phyloP scores from a whole-genome alignment of 2,797 vertebrate genomes.

The Myotis daubentonii region DNA sequence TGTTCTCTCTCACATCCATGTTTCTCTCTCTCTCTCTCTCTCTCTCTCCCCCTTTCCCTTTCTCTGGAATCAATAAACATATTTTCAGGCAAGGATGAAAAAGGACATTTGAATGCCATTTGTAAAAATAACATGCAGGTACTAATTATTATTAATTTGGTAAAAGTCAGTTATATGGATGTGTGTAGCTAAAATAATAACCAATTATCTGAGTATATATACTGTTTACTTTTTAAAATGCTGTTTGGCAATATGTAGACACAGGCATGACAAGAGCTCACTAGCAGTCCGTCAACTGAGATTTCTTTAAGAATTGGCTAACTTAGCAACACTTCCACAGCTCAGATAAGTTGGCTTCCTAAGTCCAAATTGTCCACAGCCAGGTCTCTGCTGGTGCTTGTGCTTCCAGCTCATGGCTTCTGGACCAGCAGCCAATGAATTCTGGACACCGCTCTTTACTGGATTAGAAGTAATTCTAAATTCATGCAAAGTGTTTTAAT shows the following conservation, averaged over 20 bases:
- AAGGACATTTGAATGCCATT: neutral
- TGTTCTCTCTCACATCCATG: neutral
- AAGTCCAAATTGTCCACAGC: neutral
- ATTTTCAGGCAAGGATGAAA: neutral
- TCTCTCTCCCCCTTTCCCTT: neutral
- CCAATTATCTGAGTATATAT: neutral
- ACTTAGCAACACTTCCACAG: neutral
- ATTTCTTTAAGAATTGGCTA: neutral
- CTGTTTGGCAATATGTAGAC: neutral
- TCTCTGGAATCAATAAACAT: neutral
- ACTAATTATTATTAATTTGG: conserved; percentile 7
- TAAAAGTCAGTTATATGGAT: neutral
- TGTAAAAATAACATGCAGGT: neutral
- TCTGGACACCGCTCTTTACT: neutral
- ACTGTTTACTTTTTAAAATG: neutral
- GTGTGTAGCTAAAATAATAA: neutral
- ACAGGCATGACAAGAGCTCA: neutral
- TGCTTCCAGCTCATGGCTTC: conserved; percentile 30
- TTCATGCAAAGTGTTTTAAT: conserved; percentile 51
- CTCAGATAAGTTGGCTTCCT: neutral
- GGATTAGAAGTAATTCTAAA: conserved; percentile 52
- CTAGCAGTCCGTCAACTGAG: neutral
- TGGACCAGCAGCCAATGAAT: conserved; percentile 19
- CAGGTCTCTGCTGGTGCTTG: neutral
- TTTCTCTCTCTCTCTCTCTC: neutral